Evolutionary conservation across 2,113 vertebrate species (phyloP).

Genomic region (Brevimyrus niger): DNA sequence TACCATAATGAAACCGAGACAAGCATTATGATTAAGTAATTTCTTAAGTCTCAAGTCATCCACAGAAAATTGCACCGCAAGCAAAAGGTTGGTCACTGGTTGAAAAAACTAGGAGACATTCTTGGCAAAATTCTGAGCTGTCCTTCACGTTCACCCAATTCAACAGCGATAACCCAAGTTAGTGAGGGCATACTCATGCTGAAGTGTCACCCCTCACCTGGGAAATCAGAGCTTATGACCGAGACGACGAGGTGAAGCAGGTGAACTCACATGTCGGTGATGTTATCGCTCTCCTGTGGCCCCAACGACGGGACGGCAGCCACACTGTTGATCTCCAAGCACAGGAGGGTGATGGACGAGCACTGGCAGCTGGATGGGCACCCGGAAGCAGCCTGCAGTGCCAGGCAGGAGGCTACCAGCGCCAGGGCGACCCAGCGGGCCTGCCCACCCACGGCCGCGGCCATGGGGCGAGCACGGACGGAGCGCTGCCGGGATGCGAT

Average conservation of each 20-base stretch:
- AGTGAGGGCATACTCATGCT: neutral
- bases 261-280: conserved; percentile 68
- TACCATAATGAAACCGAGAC: neutral
- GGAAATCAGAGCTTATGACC: neutral
- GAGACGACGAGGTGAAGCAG: neutral
- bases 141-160: neutral
- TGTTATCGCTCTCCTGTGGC: conserved; percentile 59
- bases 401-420: conserved; percentile 41
- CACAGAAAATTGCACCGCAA: neutral
- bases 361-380: conserved; percentile 60
- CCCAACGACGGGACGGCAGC: conserved; percentile 49
- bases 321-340: conserved; percentile 53
- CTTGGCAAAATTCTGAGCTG: neutral
- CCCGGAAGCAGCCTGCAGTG: conserved; percentile 32
- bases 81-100: neutral
- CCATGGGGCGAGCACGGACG: conserved; percentile 30
- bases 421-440: conserved; percentile 22
- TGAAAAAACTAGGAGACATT: neutral
- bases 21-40: neutral
- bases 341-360: conserved; percentile 56
- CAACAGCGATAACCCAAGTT: neutral
- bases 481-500: neutral
- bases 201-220: neutral
- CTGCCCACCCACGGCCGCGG: neutral
- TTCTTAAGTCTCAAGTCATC: neutral